Conservation (phyloP, 1,140 invertebrate genomes). For the Drosophila prosaltans region DNA sequence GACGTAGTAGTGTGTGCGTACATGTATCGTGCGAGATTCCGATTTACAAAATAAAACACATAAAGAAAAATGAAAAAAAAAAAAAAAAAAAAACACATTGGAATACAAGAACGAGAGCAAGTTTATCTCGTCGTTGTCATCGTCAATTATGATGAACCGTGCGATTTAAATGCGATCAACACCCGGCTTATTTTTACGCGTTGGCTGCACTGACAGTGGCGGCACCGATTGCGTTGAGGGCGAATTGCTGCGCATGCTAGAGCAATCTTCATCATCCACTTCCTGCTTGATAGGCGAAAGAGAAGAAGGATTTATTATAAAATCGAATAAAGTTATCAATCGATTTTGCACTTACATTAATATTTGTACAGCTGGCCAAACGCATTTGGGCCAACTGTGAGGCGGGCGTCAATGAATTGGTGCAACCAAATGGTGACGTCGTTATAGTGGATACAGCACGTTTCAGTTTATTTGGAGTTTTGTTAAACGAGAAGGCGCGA, state of each 20-base stretch:
- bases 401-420: constrained; percentile 89
- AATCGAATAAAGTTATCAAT: neutral
- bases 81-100: constrained; percentile 14
- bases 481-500: constrained; percentile 96
- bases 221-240: constrained; percentile 86
- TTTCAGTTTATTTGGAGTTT: constrained; percentile 96
- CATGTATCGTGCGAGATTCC: neutral
- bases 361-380: constrained; percentile 92
- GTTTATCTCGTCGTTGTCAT: constrained; percentile 17
- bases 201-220: constrained; percentile 91
- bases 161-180: constrained; percentile 60
- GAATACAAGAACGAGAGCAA: constrained; percentile 54
- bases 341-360: constrained; percentile 87
- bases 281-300: constrained; percentile 85
- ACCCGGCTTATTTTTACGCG: constrained; percentile 87
- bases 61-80: neutral
- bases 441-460: constrained; percentile 97
- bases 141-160: constrained; percentile 4
- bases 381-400: constrained; percentile 91
- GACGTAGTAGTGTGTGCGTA: neutral
- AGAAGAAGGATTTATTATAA: constrained; percentile 38
- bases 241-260: constrained; percentile 84
- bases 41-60: neutral
- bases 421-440: constrained; percentile 92
- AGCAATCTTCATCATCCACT: constrained; percentile 85